Percentiles rank a stretch among this genome's conserved stretches.
Conservation (phyloP, 2,888 invertebrate genomes). For the Allygus modestus region DNA sequence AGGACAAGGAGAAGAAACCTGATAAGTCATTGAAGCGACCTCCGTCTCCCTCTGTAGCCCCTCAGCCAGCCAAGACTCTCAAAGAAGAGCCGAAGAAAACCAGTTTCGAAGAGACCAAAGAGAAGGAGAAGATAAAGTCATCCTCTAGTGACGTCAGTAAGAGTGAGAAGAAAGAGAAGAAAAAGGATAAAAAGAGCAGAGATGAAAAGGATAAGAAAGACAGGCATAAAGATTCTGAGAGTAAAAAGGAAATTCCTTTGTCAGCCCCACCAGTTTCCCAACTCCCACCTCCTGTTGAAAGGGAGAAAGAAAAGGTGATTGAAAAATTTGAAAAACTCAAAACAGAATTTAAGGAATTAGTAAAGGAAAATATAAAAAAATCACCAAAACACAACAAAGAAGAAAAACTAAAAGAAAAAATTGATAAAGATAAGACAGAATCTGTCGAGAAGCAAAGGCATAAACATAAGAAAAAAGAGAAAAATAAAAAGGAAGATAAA, state of each 20-base stretch:
- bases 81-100: slow-evolving; percentile 73
- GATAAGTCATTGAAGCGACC: slow-evolving; percentile 72
- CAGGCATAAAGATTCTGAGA: slow-evolving; percentile 74
- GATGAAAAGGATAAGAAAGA: slow-evolving; percentile 77
- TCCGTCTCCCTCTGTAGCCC: slow-evolving; percentile 25
- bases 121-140: slow-evolving; percentile 53
- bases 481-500: slow-evolving; percentile 66
- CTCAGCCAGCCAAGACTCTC: slow-evolving; percentile 69
- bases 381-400: slow-evolving; percentile 69
- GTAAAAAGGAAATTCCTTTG: slow-evolving; percentile 73
- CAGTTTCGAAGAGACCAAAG: slow-evolving; percentile 46
- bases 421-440: slow-evolving; percentile 65
- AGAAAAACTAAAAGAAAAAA: slow-evolving; percentile 69
- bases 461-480: slow-evolving; percentile 67
- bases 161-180: slow-evolving; percentile 76
- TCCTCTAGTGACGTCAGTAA: slow-evolving; percentile 63
- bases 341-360: slow-evolving; percentile 73
- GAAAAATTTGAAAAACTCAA: slow-evolving; percentile 71
- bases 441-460: slow-evolving; percentile 65
- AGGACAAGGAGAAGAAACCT: slow-evolving; percentile 74
- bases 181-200: slow-evolving; percentile 78
- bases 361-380: slow-evolving; percentile 70
- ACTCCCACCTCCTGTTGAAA: slow-evolving; percentile 72
- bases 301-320: slow-evolving; percentile 72
- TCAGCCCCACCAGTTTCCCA: slow-evolving; percentile 8